A percentile compares a stretch with the other conserved stretches of the same genome.
Conservation (phyloP, 2,888 invertebrate genomes). For the Malacosoma neustria region DNA sequence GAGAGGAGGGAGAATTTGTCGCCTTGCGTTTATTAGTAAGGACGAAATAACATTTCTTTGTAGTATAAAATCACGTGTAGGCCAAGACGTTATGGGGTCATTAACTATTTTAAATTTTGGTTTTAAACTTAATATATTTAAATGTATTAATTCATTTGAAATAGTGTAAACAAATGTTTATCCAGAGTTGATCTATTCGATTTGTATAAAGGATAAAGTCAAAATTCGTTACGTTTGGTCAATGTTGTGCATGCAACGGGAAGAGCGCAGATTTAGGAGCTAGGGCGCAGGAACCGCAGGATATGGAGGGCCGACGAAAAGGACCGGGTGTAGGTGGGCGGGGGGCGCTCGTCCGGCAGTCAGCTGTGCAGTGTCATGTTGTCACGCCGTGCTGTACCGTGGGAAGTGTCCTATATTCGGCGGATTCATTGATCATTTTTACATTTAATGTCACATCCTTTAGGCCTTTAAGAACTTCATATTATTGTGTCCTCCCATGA, state of each 20-base stretch:
- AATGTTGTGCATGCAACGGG: slow-evolving; percentile 19
- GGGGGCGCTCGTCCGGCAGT: slow-evolving; percentile 52
- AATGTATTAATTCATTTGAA: not conserved
- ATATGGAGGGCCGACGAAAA: slow-evolving; percentile 29
- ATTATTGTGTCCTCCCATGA: too few relatives aligned
- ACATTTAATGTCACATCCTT: too few relatives aligned
- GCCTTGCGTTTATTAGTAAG: not conserved
- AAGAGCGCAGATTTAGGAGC: slow-evolving; percentile 36
- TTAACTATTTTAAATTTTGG: slow-evolving; percentile 50
- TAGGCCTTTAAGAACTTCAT: too few relatives aligned
- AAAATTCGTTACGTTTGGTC: too few relatives aligned
- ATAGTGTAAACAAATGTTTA: too few relatives aligned
- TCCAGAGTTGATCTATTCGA: too few relatives aligned
- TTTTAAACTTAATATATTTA: slow-evolving; percentile 2
- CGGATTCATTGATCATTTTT: slow-evolving; percentile 31
- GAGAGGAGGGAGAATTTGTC: not conserved
- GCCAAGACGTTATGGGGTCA: slow-evolving; percentile 66
- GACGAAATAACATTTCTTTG: slow-evolving; percentile 26
- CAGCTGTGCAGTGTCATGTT: slow-evolving; percentile 69
- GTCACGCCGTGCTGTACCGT: slow-evolving; percentile 41
- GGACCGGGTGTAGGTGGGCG: slow-evolving; percentile 24
- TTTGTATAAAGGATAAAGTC: too few relatives aligned
- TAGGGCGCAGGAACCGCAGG: slow-evolving; percentile 46
- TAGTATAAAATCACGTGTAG: slow-evolving; percentile 65
- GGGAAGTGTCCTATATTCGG: slow-evolving; percentile 63